A percentile compares a stretch with the other conserved stretches of the same genome.
phyloP scores from a whole-genome alignment of 2,113 vertebrate genomes.

The Oxyruncus cristatus region DNA sequence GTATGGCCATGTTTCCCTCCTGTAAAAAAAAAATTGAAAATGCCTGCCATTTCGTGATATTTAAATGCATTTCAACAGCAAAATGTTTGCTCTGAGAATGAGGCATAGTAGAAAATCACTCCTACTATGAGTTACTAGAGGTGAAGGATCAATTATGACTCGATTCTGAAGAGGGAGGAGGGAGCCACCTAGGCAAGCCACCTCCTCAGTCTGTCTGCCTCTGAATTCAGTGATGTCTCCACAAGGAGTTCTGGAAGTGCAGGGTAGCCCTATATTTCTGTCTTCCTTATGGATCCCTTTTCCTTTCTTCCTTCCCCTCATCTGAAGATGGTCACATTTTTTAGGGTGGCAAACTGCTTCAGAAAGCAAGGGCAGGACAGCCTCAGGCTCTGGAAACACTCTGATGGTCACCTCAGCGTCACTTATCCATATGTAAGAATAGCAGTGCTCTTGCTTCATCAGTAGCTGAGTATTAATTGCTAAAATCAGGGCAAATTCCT shows the following conservation, averaged over 20 bases:
- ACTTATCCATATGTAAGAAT: neutral
- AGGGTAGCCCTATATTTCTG: neutral
- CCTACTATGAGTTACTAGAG: neutral
- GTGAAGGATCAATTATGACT: neutral
- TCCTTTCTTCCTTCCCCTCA: neutral
- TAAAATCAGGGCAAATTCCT: neutral
- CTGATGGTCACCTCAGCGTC: neutral
- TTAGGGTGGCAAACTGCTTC: neutral
- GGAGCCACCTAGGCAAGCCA: neutral
- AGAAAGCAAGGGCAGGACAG: neutral
- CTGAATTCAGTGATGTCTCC: neutral
- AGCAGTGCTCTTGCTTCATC: neutral
- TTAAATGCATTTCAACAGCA: neutral
- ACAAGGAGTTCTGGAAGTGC: neutral
- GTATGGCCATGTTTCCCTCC: neutral
- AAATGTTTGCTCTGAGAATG: neutral
- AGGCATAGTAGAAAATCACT: neutral
- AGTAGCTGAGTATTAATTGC: neutral
- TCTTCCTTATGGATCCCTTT: neutral
- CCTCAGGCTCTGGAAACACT: neutral
- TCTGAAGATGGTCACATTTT: neutral
- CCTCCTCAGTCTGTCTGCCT: neutral
- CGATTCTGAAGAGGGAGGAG: neutral
- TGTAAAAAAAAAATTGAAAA: neutral
- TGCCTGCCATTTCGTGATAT: neutral